phyloP scores from a whole-genome alignment of 2,888 invertebrate species.

The Podotricha telesiphe region DNA sequence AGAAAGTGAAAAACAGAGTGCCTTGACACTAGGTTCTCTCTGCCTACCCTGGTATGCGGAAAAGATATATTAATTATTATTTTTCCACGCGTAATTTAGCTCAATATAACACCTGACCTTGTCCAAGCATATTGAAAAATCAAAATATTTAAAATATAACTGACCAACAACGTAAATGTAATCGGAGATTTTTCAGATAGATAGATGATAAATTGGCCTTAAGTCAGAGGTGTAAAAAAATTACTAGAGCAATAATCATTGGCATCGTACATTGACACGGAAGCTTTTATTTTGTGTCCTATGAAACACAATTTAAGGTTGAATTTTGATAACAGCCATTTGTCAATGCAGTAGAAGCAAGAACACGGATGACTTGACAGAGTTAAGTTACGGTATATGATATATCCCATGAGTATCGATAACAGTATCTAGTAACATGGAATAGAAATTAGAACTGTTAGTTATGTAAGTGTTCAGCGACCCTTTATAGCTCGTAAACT shows the following conservation, averaged over 20 bases:
- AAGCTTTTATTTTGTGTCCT: conserved; percentile 1
- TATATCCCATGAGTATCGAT: conserved; percentile 76
- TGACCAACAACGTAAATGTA: conserved; percentile 1
- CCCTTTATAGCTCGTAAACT: conserved; percentile 11
- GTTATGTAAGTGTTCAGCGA: conserved; percentile 29
- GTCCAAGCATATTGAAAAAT: not conserved
- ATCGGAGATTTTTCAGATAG: conserved; percentile 17
- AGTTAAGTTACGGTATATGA: conserved; percentile 59
- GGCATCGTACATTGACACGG: too few relatives aligned
- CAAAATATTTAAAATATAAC: not conserved
- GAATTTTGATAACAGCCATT: conserved; percentile 29
- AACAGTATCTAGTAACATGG: conserved; percentile 61
- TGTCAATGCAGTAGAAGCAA: conserved; percentile 33
- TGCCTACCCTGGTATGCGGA: too few relatives aligned
- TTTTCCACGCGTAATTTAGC: too few relatives aligned
- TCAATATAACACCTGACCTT: not conserved
- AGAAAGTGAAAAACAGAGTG: too few relatives aligned
- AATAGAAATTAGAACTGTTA: conserved; percentile 45
- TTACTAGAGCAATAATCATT: conserved; percentile 11
- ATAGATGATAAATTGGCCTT: conserved; percentile 18
- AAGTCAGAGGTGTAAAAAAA: conserved; percentile 24
- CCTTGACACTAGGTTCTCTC: too few relatives aligned
- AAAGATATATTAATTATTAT: too few relatives aligned
- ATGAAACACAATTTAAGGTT: conserved; percentile 11
- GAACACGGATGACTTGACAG: conserved; percentile 61